A percentile compares a stretch with the other conserved stretches of the same genome.
phyloP scores from a whole-genome alignment of 2,888 invertebrate species.

The Lasioglossum malachurum region DNA sequence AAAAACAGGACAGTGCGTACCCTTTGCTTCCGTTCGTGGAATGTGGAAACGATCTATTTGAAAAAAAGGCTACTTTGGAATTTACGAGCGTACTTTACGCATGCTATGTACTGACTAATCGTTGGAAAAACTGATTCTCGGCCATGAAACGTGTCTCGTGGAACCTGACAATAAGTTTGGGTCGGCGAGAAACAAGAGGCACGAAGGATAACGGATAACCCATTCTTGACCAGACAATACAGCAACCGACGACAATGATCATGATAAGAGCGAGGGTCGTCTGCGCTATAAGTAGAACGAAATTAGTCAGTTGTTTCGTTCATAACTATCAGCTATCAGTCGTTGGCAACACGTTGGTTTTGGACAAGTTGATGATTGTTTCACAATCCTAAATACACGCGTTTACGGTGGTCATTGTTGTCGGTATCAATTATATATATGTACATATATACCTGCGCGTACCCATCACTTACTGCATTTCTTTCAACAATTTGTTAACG shows the following conservation, averaged over 20 bases:
- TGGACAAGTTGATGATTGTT: neutral
- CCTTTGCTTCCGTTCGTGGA: neutral
- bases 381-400: neutral
- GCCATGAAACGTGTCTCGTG: neutral
- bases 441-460: too few species aligned
- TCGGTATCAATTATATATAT: neutral
- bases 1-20: neutral
- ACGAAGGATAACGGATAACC: neutral
- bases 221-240: neutral
- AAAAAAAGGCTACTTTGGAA: neutral
- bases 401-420: neutral
- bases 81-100: neutral
- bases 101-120: conserved; percentile 1
- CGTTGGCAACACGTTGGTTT: neutral
- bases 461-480: too few species aligned
- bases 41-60: neutral
- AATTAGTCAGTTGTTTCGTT: neutral
- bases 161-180: neutral
- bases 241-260: neutral
- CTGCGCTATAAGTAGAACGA: neutral
- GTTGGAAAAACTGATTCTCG: conserved; percentile 6
- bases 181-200: neutral
- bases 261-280: neutral
- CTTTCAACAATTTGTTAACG: too few species aligned
- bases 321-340: neutral